These are phyloP conservation scores for Condylura cristata DNA, from an alignment of 2,113 vertebrate genomes.

Conservation along the genomic window DNA sequence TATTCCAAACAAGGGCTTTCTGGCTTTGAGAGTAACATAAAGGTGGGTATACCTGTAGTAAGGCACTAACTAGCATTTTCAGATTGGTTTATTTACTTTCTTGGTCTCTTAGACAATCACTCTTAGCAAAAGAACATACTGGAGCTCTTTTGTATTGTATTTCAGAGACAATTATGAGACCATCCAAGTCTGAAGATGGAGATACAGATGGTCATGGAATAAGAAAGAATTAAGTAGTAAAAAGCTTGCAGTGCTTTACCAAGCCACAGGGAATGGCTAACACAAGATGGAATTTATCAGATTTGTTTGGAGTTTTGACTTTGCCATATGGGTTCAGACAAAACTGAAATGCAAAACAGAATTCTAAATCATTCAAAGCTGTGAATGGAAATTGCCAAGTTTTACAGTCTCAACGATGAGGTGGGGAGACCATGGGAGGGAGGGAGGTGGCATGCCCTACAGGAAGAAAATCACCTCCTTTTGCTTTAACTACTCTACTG, in stretches of 20 bases:
- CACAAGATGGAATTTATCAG: conserved; percentile 62
- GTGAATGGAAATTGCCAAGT: conserved; percentile 72
- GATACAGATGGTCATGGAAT: conserved; percentile 28
- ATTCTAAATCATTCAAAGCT: conserved; percentile 74
- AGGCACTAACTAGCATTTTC: neutral
- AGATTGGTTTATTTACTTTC: neutral
- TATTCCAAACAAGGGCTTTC: neutral
- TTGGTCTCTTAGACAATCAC: neutral
- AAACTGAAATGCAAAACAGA: conserved; percentile 80
- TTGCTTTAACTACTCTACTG: neutral
- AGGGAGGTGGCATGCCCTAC: neutral
- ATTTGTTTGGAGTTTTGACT: conserved; percentile 74
- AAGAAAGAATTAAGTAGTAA: conserved; percentile 24
- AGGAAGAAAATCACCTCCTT: neutral
- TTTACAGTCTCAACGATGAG: conserved; percentile 51
- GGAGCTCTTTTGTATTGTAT: neutral
- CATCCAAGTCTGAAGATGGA: conserved; percentile 14
- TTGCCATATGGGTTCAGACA: conserved; percentile 79
- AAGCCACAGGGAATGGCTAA: conserved; percentile 52
- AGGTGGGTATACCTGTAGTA: neutral
- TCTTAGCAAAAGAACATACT: neutral
- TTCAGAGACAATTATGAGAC: conserved; percentile 22
- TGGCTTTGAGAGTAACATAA: neutral
- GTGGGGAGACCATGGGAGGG: conserved; percentile 6
- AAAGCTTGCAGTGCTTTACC: neutral